Conservation (phyloP, 2,113 vertebrate species). For the Leptocoma aspasia region DNA sequence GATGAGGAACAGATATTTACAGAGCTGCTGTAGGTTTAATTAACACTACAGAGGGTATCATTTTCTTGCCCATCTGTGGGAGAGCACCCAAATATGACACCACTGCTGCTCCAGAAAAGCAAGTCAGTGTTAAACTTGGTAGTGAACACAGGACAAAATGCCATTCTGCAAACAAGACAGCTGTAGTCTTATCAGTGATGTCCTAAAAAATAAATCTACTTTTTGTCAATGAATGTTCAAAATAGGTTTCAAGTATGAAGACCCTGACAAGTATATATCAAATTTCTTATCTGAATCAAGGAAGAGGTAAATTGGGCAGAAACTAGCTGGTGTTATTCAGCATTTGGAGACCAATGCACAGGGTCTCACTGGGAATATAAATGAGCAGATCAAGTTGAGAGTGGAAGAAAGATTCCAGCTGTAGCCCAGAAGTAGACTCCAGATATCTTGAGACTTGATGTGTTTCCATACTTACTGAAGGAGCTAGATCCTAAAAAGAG, state of each 20-base stretch:
- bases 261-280: neutral
- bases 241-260: neutral
- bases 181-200: neutral
- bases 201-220: neutral
- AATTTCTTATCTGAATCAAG: neutral
- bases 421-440: neutral
- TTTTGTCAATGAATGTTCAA: neutral
- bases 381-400: neutral
- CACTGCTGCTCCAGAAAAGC: neutral
- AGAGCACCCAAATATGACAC: neutral
- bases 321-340: neutral
- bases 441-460: neutral
- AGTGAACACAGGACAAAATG: neutral
- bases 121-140: neutral
- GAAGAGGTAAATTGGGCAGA: neutral
- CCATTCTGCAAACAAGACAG: neutral
- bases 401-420: neutral
- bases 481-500: neutral
- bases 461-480: neutral
- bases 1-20: neutral
- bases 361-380: neutral
- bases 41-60: neutral
- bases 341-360: neutral
- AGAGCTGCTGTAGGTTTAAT: neutral
- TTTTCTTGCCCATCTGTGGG: neutral